phyloP scores from a whole-genome alignment of 2,797 vertebrate species.

The Sebastes flavidus region DNA sequence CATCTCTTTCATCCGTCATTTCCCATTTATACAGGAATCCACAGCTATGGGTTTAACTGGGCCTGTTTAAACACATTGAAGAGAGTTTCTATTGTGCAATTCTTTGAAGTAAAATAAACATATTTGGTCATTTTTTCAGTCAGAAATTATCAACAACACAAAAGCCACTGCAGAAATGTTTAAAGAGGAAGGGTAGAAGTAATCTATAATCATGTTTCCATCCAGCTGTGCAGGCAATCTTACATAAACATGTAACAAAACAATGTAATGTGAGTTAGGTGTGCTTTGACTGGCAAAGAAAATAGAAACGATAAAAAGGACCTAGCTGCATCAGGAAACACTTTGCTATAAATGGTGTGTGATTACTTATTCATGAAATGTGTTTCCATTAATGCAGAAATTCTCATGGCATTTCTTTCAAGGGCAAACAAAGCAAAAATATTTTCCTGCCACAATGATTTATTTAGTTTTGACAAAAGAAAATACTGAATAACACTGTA shows the following conservation, averaged over 20 bases:
- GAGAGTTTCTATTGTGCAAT: conserved; percentile 32
- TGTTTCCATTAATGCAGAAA: conserved; percentile 50
- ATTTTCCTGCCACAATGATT: conserved; percentile 37
- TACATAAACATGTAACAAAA: conserved; percentile 50
- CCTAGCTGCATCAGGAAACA: conserved; percentile 51
- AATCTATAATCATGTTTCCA: conserved; percentile 39
- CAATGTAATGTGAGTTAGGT: conserved; percentile 43
- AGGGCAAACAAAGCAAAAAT: conserved; percentile 42
- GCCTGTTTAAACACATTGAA: conserved; percentile 37
- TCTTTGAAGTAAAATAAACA: conserved; percentile 37
- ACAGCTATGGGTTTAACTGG: conserved; percentile 25
- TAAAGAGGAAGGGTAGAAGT: conserved; percentile 13
- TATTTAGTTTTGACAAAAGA: conserved; percentile 26
- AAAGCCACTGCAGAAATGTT: conserved; percentile 22
- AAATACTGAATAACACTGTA: conserved; percentile 9
- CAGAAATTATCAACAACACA: conserved; percentile 32
- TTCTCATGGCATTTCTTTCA: conserved; percentile 24
- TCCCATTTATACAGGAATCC: conserved; percentile 56
- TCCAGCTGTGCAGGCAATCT: conserved; percentile 32
- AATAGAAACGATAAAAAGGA: conserved; percentile 9
- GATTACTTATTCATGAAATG: conserved; percentile 53
- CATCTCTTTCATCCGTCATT: conserved; percentile 63
- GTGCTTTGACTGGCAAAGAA: conserved; percentile 49
- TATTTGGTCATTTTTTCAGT: conserved; percentile 22
- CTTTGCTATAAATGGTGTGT: conserved; percentile 46